Conservation (phyloP, 2,113 vertebrate species). For the Ophthalmotilapia sp. region DNA sequence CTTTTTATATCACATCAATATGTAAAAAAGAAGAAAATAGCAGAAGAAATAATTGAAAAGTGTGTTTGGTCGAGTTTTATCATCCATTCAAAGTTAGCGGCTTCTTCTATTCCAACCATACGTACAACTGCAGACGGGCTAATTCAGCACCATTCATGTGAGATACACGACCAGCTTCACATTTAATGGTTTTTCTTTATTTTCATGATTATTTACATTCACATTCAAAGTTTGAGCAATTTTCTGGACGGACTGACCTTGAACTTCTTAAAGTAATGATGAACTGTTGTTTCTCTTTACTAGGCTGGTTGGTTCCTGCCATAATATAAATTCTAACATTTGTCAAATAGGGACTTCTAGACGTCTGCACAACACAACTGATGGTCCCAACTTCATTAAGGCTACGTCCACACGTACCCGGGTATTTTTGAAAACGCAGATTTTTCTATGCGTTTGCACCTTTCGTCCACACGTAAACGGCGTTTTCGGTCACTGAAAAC, state of each 20-base stretch:
- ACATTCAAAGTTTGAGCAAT: neutral
- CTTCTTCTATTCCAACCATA: fast-evolving
- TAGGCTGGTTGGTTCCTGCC: neutral
- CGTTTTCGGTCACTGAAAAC: too few relatives aligned
- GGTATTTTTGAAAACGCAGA: too few relatives aligned
- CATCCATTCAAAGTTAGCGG: fast-evolving
- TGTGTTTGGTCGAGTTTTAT: neutral
- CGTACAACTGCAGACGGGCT: neutral
- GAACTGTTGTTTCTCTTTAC: neutral
- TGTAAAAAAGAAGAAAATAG: neutral
- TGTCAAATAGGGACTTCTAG: neutral
- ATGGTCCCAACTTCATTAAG: neutral
- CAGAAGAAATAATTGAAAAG: neutral
- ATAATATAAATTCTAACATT: fast-evolving
- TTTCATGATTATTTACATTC: neutral
- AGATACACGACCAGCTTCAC: neutral
- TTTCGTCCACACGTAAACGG: too few relatives aligned
- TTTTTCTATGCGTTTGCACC: too few relatives aligned
- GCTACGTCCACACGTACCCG: too few relatives aligned
- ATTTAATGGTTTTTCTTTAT: fast-evolving
- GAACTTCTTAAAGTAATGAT: neutral
- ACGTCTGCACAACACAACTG: neutral
- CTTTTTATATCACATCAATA: neutral
- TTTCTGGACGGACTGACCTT: neutral
- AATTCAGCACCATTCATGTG: neutral